Conservation (phyloP, 2,797 vertebrate genomes). For the Emydoidea blandingii region DNA sequence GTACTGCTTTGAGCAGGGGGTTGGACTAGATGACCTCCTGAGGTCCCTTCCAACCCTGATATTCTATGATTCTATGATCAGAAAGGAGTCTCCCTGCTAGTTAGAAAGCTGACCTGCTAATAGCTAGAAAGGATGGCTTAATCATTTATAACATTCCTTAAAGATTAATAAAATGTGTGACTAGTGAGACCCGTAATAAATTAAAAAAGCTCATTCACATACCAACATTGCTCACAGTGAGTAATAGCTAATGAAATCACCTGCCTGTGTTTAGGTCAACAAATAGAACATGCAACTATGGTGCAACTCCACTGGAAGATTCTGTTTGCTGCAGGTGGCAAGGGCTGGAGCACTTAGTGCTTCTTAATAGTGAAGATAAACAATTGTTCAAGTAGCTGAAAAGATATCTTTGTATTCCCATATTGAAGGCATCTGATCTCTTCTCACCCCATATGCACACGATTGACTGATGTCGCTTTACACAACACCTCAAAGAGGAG, state of each 20-base stretch:
- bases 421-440: background rate
- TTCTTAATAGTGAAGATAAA: background rate
- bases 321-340: background rate
- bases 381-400: background rate
- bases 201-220: background rate
- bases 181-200: background rate
- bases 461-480: background rate
- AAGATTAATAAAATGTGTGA: background rate
- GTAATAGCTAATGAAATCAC: background rate
- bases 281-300: rapidly evolving
- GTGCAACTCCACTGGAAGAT: background rate
- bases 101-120: background rate
- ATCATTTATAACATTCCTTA: background rate
- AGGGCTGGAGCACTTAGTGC: background rate
- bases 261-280: background rate
- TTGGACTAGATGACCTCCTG: too few species aligned
- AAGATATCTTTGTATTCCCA: background rate
- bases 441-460: background rate
- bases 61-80: background rate
- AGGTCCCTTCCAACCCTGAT: too few species aligned
- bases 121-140: background rate
- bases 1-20: too few species aligned
- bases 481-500: background rate
- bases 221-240: background rate
- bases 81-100: background rate